These are phyloP conservation scores for Halcyon malimbica DNA, from an alignment of 2,113 vertebrate species.

Conservation along the genomic window DNA sequence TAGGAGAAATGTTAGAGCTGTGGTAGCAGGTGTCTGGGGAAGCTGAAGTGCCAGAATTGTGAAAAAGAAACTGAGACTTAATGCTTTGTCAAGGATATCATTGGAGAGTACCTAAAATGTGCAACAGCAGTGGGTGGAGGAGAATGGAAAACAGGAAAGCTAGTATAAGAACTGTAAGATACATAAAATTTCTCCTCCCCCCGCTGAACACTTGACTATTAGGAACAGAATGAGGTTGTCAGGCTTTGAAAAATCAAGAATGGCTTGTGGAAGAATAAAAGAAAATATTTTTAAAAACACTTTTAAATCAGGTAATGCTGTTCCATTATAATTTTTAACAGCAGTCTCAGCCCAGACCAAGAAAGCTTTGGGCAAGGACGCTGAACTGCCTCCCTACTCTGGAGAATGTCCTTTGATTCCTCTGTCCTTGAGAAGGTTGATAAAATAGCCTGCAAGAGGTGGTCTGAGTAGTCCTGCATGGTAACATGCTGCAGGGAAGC, in stretches of 20 bases:
- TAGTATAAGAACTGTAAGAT: background rate
- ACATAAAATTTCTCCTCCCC: background rate
- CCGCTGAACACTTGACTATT: background rate
- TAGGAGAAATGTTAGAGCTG: slow-evolving; percentile 50
- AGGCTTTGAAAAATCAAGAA: background rate
- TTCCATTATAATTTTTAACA: background rate
- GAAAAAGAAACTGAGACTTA: slow-evolving; percentile 21
- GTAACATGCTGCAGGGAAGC: background rate
- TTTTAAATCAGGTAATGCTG: background rate
- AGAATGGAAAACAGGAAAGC: background rate
- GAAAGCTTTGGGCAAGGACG: background rate
- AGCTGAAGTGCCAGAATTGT: background rate
- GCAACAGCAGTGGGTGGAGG: background rate
- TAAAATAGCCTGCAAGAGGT: background rate
- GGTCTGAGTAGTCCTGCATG: background rate
- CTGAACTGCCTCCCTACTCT: background rate
- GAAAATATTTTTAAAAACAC: background rate
- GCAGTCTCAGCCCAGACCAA: background rate
- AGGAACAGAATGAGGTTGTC: background rate
- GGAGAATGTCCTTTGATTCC: background rate
- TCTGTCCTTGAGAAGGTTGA: background rate
- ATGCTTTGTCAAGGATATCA: background rate
- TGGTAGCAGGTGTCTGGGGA: slow-evolving; percentile 55
- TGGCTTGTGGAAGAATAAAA: background rate
- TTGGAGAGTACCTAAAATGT: background rate